Evolutionary conservation across 2,888 invertebrate genomes (phyloP), one percentile per base, ranked within the genome.

Genomic region (Coremacera marginata): DNA sequence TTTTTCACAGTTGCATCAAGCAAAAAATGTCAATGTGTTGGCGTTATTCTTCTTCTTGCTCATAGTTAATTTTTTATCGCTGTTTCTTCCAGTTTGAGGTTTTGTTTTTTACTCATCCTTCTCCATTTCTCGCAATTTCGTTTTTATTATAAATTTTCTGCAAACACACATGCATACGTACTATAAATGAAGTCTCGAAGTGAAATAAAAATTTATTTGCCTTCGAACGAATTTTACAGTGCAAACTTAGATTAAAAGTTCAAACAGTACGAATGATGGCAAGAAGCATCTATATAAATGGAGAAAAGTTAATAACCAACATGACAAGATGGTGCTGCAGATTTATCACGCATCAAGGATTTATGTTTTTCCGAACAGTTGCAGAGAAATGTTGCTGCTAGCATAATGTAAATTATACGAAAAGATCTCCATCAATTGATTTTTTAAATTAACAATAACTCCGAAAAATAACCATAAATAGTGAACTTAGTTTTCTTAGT

Each of bases 141-240:
- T 72, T 60, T 72, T 72, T 72, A 51, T 16, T 72, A 16, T 14
- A 44, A 8, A 25, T 60, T 74, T 55, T 19, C 52, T 74, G 37
- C 25, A 37, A 34, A 37, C 34, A 34, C 19, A 60, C 44, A 14
- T 11, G 11, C 44, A 44, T 14, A 44, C 44, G 11, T 11, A 44
- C 14, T 7, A 11, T 22, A 25, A 27, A 14, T 14, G 14, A 67
- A 67, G 67, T 22, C 60, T 16, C n/a, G 63, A 74, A 74, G 67
- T 62, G 70, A 76, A 74, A 78, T 77, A 80, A 78, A 78, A 80
- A 80, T 78, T 75, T 78, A 78, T 80, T 75, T 78, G 73, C 70
- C 27, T 73, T 78, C 77, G 73, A 77, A 44, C 14, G 44, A 78
- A 76, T 77, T 78, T 71, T 51, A 51, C 34, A 75, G 60, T 75